Percentiles rank a stretch among this genome's conserved stretches.
Conservation (phyloP, 2,113 vertebrate genomes). For the Sigmodon hispidus region DNA sequence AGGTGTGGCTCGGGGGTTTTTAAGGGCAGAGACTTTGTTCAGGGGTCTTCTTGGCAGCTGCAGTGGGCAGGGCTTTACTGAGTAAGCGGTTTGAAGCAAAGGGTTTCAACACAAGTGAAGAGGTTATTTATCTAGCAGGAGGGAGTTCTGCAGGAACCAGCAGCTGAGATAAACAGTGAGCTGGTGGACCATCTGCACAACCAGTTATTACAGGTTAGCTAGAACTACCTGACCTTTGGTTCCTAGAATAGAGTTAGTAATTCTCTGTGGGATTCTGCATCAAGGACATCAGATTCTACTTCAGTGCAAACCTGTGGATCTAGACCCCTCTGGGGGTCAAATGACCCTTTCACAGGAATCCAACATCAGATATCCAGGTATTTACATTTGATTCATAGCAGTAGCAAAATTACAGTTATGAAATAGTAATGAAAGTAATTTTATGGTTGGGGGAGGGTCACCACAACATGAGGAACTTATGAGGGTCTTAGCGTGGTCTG, state of each 20-base stretch:
- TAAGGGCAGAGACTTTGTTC: not conserved
- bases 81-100: not conserved
- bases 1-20: no score
- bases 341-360: not conserved
- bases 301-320: not conserved
- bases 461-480: not conserved
- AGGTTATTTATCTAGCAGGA: not conserved
- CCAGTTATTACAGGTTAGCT: not conserved
- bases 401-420: not conserved
- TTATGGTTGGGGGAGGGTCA: not conserved
- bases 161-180: not conserved
- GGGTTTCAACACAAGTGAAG: not conserved
- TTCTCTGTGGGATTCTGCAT: not conserved
- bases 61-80: not conserved
- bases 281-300: not conserved
- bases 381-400: not conserved
- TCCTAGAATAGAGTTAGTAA: not conserved
- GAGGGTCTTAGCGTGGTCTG: fast-evolving
- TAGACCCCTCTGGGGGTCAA: not conserved
- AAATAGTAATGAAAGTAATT: not conserved
- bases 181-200: not conserved
- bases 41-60: not conserved
- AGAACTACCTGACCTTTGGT: not conserved
- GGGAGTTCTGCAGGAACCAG: not conserved
- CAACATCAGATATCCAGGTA: not conserved